A percentile compares a stretch with the other conserved stretches of the same genome.
These are phyloP conservation scores for Trochalopteron elliotii DNA, from an alignment of 2,113 vertebrate genomes.

Conservation along the genomic window DNA sequence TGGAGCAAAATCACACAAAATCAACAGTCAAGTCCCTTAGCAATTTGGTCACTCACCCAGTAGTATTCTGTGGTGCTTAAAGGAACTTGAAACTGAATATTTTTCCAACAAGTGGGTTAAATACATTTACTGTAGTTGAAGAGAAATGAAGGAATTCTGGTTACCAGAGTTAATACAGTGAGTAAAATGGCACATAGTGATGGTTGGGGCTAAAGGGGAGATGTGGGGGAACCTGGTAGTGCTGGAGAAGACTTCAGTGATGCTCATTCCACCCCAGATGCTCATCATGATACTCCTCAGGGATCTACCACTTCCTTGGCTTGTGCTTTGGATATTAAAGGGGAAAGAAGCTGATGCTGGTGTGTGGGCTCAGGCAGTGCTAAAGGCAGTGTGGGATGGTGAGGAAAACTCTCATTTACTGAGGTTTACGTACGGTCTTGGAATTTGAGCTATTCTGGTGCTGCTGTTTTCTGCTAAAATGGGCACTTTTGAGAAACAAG, in stretches of 20 bases:
- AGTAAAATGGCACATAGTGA: neutral
- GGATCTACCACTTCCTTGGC: neutral
- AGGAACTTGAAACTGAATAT: neutral
- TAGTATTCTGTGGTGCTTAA: neutral
- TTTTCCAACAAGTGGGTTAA: neutral
- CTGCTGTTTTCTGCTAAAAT: neutral
- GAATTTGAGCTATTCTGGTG: neutral
- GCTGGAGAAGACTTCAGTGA: neutral
- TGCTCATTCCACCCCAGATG: neutral
- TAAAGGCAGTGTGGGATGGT: neutral
- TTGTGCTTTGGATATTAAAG: neutral
- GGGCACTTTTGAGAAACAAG: neutral
- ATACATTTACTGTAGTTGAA: neutral
- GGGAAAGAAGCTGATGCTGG: neutral
- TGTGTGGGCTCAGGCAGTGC: neutral
- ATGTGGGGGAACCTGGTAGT: neutral
- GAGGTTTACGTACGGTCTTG: accelerated
- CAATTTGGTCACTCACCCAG: neutral
- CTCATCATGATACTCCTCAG: neutral
- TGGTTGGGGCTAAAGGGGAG: neutral
- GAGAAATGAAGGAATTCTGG: neutral
- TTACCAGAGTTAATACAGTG: neutral
- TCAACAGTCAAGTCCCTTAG: neutral
- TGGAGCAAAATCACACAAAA: conserved; percentile 51
- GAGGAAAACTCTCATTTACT: neutral